Conservation (phyloP, 2,888 invertebrate genomes). For the Trichacis sp. region DNA sequence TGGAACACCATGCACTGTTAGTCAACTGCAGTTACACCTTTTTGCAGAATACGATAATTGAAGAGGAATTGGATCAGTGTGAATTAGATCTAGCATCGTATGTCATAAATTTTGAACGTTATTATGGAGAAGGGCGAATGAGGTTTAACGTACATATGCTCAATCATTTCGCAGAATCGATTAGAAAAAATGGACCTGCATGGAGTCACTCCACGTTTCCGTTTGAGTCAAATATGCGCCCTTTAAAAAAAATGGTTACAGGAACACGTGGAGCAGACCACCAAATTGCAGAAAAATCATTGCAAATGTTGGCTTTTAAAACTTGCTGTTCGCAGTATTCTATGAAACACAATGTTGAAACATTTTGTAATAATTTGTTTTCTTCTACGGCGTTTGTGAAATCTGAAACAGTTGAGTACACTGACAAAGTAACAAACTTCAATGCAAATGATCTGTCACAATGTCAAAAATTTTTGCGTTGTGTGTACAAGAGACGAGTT, state of each 20-base stretch:
- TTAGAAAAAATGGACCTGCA: constrained; percentile 20
- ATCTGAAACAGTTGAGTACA: background rate
- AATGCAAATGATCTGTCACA: background rate
- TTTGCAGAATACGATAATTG: background rate
- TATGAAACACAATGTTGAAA: background rate
- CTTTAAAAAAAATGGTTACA: background rate
- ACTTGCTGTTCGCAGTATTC: background rate
- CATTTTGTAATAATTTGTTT: background rate
- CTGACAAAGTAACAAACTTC: background rate
- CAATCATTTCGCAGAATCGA: constrained; percentile 15
- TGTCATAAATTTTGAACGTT: constrained; percentile 11
- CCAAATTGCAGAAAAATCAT: background rate
- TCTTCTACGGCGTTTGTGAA: background rate
- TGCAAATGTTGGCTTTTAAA: background rate
- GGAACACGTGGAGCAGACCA: background rate
- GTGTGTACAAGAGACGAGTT: background rate
- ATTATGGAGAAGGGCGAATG: constrained; percentile 5
- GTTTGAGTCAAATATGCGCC: background rate
- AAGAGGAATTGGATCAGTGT: constrained; percentile 1
- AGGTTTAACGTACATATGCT: constrained; percentile 27
- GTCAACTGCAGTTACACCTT: constrained; percentile 17
- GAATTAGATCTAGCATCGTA: constrained; percentile 4
- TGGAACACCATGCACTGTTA: constrained; percentile 21
- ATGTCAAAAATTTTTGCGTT: too few relatives aligned
- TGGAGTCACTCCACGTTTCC: constrained; percentile 28